These are phyloP conservation scores for Catocala sponsa DNA, from an alignment of 2,888 invertebrate genomes.

Conservation along the genomic window DNA sequence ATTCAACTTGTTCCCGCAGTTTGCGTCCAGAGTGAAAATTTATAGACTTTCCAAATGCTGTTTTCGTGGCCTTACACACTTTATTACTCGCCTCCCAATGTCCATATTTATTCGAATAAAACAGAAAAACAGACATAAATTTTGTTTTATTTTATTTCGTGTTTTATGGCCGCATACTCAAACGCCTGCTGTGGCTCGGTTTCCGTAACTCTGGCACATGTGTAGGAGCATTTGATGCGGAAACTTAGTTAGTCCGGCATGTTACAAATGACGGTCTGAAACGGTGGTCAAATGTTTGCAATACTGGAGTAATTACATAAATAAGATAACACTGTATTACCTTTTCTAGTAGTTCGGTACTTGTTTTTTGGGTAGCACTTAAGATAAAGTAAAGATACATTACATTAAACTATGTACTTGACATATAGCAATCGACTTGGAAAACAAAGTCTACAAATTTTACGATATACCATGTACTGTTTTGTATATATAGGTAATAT, in stretches of 20 bases:
- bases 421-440: conserved; percentile 7
- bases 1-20: conserved; percentile 31
- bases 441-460: conserved; percentile 3
- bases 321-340: conserved; percentile 48
- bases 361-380: conserved; percentile 30
- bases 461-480: background rate
- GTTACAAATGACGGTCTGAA: conserved; percentile 59
- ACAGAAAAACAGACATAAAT: conserved; percentile 13
- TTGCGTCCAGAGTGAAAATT: conserved; percentile 40
- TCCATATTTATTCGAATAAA: conserved; percentile 41
- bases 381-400: conserved; percentile 7
- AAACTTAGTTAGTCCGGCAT: conserved; percentile 59
- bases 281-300: conserved; percentile 55
- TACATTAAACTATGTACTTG: conserved; percentile 18
- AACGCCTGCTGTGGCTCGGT: conserved; percentile 42
- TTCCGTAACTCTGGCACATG: conserved; percentile 38
- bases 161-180: conserved; percentile 42
- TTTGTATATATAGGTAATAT: no score
- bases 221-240: conserved; percentile 56
- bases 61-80: conserved; percentile 36
- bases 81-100: conserved; percentile 37
- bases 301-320: conserved; percentile 54
- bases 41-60: conserved; percentile 33
- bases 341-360: conserved; percentile 32
- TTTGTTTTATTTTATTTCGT: conserved; percentile 37